Conservation (phyloP, 1,140 invertebrate genomes). For the Pemphigus obesinymphae region DNA sequence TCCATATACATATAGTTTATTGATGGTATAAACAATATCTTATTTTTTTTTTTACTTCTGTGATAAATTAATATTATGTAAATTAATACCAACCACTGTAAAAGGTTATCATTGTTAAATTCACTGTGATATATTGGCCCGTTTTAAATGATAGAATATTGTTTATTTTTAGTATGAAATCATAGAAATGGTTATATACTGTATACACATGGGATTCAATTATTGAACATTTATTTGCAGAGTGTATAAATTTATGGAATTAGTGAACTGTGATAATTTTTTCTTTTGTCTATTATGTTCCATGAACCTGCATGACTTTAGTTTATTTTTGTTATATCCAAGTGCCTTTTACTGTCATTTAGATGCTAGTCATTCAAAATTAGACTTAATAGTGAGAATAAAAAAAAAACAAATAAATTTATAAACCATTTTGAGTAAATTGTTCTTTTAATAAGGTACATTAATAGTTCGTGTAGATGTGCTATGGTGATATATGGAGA, state of each 20-base stretch:
- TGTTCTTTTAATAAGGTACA: constrained; percentile 7
- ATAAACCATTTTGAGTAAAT: background rate
- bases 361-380: constrained; percentile 39
- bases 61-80: constrained; percentile 37
- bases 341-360: constrained; percentile 37
- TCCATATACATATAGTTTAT: constrained; percentile 21
- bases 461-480: constrained; percentile 8
- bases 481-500: constrained; percentile 38
- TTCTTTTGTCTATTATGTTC: constrained; percentile 16
- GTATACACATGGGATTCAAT: background rate
- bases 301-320: constrained; percentile 13
- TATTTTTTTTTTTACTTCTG: constrained; percentile 33
- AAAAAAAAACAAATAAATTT: background rate
- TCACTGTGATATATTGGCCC: constrained; percentile 28
- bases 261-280: constrained; percentile 36
- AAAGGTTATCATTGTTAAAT: constrained; percentile 32
- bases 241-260: constrained; percentile 26
- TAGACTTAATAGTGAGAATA: constrained; percentile 39
- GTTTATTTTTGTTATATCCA: constrained; percentile 19
- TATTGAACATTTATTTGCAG: background rate
- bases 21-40: constrained; percentile 27
- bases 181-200: background rate
- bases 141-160: constrained; percentile 13
- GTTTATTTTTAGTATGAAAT: constrained; percentile 24
- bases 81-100: constrained; percentile 22